A percentile compares a stretch with the other conserved stretches of the same genome.
Evolutionary conservation across 2,888 invertebrate genomes (phyloP).

Genomic region (Alviniconcha strummeri): DNA sequence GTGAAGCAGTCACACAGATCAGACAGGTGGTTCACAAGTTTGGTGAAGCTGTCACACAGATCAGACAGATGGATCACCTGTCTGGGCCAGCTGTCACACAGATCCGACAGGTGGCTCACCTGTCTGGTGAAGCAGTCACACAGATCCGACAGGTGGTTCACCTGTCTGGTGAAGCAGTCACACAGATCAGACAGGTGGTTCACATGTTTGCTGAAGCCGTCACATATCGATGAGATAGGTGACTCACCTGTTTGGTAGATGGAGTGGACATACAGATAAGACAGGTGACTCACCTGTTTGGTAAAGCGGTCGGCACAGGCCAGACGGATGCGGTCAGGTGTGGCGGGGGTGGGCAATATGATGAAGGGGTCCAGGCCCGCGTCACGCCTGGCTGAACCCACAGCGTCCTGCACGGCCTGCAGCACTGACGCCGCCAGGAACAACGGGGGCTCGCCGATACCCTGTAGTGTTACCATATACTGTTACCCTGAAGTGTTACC

Average conservation of each 20-base stretch:
- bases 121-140: background rate
- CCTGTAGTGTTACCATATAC: too few relatives aligned
- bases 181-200: background rate
- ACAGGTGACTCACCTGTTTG: conserved; percentile 78
- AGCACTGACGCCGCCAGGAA: conserved; percentile 91
- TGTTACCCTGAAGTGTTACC: too few relatives aligned
- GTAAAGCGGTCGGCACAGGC: conserved; percentile 90
- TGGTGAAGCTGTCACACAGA: background rate
- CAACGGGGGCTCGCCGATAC: conserved; percentile 95
- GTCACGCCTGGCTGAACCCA: conserved; percentile 85
- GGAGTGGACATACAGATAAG: background rate
- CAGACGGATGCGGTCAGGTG: conserved; percentile 90
- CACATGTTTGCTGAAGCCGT: background rate
- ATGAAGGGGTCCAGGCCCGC: conserved; percentile 79
- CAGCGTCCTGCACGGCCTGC: conserved; percentile 90
- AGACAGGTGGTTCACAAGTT: background rate
- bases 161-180: background rate
- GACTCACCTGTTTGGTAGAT: background rate
- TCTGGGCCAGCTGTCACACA: background rate
- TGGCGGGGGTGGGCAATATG: conserved; percentile 85
- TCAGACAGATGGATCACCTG: background rate
- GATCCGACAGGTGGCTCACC: background rate
- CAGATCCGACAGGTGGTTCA: too few relatives aligned
- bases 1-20: background rate
- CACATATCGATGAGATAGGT: background rate